Evolutionary conservation across 2,113 vertebrate species (phyloP), one percentile per base, ranked within the genome.

Genomic region (Chloroceryle aenea): DNA sequence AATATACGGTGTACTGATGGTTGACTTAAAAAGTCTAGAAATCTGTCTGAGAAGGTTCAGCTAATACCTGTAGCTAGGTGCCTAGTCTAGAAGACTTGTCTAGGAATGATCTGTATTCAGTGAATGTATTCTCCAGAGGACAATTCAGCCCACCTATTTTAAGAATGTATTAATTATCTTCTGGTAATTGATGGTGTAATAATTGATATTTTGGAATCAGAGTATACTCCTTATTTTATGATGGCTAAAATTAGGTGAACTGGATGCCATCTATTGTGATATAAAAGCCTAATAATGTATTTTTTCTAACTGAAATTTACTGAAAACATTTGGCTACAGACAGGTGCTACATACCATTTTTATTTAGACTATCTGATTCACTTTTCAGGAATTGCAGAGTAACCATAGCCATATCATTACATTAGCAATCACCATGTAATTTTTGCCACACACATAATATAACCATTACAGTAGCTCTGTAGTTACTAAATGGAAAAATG

Each of bases 401-500:
- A 72, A 56, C 52, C 30, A 22, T 23, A 72, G 52, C 21, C 6
- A 4, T 62, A 61, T 53, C 69, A 58, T 76, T 73, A 19, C 8
- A 52, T 43, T 40, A 84, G 21, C 67, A 84, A 69, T 29, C 88
- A 76, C 64, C 75, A 86, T 10, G 17, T 82, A 59, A 87, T 92
- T 84, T 92, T 78, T 73, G 38, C 47, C 80, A 78, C 52, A 71
- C 27, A 38, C 3, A 48, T 38, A 32, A 75, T 52, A 52, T 38
- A 88, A 67, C 32, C 36, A n/a, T 91, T 89, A 69, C 12, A 75
- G 52, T 34, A 71, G 47, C 61, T 76, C 53, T 63, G 45, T 7
- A 74, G 20, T 85, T 95, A 91, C 81, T 94, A 85, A 82, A 92
- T 61, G 45, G 32, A 48, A 84, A 72, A 92, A 64, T 53, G 48